These are phyloP conservation scores for Helogale parvula DNA, from an alignment of 2,113 vertebrate genomes.

Conservation along the genomic window DNA sequence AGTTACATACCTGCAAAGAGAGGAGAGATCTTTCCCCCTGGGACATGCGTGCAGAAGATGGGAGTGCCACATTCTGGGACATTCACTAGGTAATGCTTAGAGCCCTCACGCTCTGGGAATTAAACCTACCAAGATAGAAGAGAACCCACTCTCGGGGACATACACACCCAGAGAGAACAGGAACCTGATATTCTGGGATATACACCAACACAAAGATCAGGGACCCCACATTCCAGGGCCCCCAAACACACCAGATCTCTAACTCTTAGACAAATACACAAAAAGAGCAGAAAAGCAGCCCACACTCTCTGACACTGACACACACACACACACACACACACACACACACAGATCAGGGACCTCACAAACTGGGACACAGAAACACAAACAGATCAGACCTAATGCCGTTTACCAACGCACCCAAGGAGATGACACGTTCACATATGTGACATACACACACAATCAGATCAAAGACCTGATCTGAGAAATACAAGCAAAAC, in stretches of 20 bases:
- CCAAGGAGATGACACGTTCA: neutral
- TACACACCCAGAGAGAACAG: neutral
- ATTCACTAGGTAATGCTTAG: neutral
- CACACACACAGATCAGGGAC: neutral
- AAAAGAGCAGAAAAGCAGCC: neutral
- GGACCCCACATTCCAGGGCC: neutral
- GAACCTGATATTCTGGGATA: neutral
- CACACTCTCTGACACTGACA: neutral
- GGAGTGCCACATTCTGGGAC: neutral
- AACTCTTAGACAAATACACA: neutral
- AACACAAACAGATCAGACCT: neutral
- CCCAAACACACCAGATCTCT: neutral
- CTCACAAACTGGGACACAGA: neutral
- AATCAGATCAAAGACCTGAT: neutral
- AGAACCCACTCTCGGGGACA: neutral
- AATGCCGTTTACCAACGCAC: neutral
- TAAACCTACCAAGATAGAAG: slow-evolving; percentile 1
- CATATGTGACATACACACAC: neutral
- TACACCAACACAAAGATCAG: neutral
- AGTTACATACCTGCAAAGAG: neutral
- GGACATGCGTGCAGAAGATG: neutral
- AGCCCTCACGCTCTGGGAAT: neutral
- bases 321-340: neutral
- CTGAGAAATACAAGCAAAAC: neutral
- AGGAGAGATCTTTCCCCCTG: neutral